Base-by-base conservation (phyloP, 1,140 invertebrate genomes). In the Macrocentrus cingulum region DNA sequence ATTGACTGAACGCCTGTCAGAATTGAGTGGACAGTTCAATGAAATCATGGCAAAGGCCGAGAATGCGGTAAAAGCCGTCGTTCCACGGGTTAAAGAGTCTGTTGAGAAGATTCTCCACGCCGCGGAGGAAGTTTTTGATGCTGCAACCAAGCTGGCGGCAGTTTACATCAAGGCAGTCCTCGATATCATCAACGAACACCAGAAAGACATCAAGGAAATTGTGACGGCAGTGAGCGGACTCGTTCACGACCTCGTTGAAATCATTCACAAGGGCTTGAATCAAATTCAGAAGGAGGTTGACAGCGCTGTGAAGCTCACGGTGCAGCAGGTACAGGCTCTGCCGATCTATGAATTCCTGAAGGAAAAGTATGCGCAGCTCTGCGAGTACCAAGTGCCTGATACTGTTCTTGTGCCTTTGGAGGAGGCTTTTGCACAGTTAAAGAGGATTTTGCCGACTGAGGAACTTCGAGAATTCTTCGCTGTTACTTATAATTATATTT, bases 181-280 rank as follows among this genome's bases (percentile, higher is more conserved):
- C 1, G 76, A 82, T 53, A 67, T 87, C 62, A 70, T 86, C 39
- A 84, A 87, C 37, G 72, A 82, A 54, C 82, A 87, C 66, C 84
- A 87, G 60, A 82, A 84, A 3, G 85, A 88, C 60, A 66, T 91
- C 2, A 84, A 90, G 55, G 84, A 87, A 58, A 70, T 89, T 9
- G 72, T 82, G 22, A 80, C 81, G 25, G 66, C 80, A 0, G 62
- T 85, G 2, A 76, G 80, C 0, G 84, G 86, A 57, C 65, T 84
- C 11, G 64, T 82, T 22, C 68, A 77, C 55, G 84, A 87, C 41
- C 19, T 85, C 0, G 80, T 73, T 3, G 82, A 84, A 53, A 71
- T 82, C 11, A 7, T 81, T 1, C 66, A 77, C 18, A 83, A 84
- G 64, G 61, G 76, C 1, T 60, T 77, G 9, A 72, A 75, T 15